A percentile compares a stretch with the other conserved stretches of the same genome.
Conservation (phyloP, 1,140 invertebrate genomes). For the Aleiodes sp. region DNA sequence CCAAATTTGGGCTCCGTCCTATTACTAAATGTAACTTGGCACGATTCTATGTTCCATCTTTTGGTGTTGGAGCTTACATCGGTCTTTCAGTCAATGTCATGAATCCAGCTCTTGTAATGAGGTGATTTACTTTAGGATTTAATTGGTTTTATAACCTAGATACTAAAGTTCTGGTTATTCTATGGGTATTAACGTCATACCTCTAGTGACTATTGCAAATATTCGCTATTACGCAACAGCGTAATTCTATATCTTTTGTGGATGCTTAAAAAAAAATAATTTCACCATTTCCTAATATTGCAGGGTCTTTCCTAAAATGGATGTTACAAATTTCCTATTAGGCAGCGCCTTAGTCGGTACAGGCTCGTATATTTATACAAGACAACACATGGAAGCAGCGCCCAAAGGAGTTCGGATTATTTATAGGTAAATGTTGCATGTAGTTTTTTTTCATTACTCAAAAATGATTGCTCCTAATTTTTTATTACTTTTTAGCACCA, state of each 20-base stretch:
- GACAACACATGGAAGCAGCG: slow-evolving; percentile 68
- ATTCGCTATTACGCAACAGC: background rate
- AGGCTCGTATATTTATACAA: slow-evolving; percentile 72
- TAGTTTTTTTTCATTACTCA: background rate
- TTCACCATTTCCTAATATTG: too few species aligned
- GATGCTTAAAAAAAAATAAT: too few species aligned
- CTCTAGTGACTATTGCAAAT: too few species aligned
- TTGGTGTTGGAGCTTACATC: slow-evolving; percentile 71
- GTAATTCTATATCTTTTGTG: too few species aligned
- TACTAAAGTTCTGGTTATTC: background rate
- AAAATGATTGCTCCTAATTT: background rate
- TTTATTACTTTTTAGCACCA: slow-evolving; percentile 64
- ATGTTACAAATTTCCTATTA: slow-evolving; percentile 71
- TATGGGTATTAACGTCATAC: too few species aligned
- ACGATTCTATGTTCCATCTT: slow-evolving; percentile 71
- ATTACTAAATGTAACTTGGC: slow-evolving; percentile 69
- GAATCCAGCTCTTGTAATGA: slow-evolving; percentile 71
- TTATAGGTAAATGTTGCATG: slow-evolving; percentile 69
- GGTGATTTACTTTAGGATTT: slow-evolving; percentile 54
- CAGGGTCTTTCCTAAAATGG: slow-evolving; percentile 69
- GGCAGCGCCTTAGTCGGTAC: slow-evolving; percentile 69
- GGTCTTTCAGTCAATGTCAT: slow-evolving; percentile 74
- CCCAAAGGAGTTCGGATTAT: slow-evolving; percentile 58
- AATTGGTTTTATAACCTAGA: background rate
- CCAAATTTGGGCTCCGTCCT: slow-evolving; percentile 68